phyloP scores from a whole-genome alignment of 1,140 invertebrate genomes.

The Drosophila pseudoananassae region DNA sequence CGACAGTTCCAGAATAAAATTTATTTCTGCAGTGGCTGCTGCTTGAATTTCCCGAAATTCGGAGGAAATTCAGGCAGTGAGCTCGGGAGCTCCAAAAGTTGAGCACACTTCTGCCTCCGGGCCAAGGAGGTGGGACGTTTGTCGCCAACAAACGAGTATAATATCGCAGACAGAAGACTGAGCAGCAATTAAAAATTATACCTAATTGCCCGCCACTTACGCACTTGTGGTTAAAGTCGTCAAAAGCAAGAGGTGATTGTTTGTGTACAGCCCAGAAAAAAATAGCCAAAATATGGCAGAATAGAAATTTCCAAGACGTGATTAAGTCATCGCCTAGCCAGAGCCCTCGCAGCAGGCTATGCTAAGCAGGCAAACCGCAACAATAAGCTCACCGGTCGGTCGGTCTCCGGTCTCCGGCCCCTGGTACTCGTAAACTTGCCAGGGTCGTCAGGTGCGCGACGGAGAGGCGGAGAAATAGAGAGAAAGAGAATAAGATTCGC shows the following conservation, averaged over 20 bases:
- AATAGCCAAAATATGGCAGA: background rate
- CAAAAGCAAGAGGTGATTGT: slow-evolving; percentile 77
- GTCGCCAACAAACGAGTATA: slow-evolving; percentile 45
- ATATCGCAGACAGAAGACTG: slow-evolving; percentile 30
- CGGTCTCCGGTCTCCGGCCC: slow-evolving; percentile 32
- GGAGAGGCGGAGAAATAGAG: slow-evolving; percentile 7
- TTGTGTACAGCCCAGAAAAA: slow-evolving; percentile 10
- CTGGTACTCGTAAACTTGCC: slow-evolving; percentile 36
- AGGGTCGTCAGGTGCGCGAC: slow-evolving; percentile 68
- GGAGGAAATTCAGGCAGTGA: slow-evolving; percentile 45
- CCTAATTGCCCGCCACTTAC: slow-evolving; percentile 65
- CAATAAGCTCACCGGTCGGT: slow-evolving; percentile 9
- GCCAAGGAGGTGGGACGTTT: slow-evolving; percentile 68
- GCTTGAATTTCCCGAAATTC: slow-evolving; percentile 50
- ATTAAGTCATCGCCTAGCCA: slow-evolving; percentile 70
- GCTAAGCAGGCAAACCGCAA: slow-evolving; percentile 59
- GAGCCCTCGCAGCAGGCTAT: slow-evolving; percentile 33
- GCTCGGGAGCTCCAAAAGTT: slow-evolving; percentile 38
- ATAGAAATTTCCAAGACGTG: slow-evolving; percentile 38
- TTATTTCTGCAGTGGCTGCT: slow-evolving; percentile 38
- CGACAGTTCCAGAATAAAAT: slow-evolving; percentile 3
- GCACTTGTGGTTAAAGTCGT: slow-evolving; percentile 60
- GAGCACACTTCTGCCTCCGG: slow-evolving; percentile 71
- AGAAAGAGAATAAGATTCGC: slow-evolving; percentile 27
- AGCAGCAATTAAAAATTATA: slow-evolving; percentile 28